These are phyloP conservation scores for Aphidius ervi DNA, from an alignment of 1,140 invertebrate species.

Conservation along the genomic window DNA sequence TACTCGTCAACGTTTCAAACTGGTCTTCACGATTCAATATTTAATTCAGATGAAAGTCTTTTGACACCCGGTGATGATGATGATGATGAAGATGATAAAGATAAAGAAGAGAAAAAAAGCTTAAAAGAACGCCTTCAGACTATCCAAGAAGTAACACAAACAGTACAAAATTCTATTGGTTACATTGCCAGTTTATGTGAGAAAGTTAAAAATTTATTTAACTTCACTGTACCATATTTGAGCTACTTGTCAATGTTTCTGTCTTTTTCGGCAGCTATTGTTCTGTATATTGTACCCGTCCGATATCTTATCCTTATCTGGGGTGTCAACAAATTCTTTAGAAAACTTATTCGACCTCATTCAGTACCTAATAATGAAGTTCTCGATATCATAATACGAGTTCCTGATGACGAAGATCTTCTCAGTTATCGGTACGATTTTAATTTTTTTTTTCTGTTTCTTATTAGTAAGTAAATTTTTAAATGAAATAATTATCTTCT, in stretches of 20 bases:
- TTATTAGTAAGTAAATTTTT: too few species aligned
- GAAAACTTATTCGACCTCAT: conserved; percentile 88
- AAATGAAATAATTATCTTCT: too few species aligned
- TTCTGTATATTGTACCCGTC: conserved; percentile 88
- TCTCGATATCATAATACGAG: conserved; percentile 89
- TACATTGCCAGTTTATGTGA: conserved; percentile 89
- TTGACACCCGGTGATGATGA: conserved; percentile 67
- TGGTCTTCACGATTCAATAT: conserved; percentile 33
- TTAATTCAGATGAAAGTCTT: conserved; percentile 39
- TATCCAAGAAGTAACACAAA: conserved; percentile 92
- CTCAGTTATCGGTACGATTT: conserved; percentile 58
- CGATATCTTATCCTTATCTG: conserved; percentile 91
- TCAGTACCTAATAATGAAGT: conserved; percentile 97
- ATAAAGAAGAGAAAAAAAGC: conserved; percentile 93
- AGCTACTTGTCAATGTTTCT: conserved; percentile 86
- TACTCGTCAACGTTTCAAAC: conserved; percentile 33
- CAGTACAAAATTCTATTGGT: conserved; percentile 91
- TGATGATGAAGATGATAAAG: conserved; percentile 78
- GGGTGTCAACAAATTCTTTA: conserved; percentile 96
- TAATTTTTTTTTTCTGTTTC: not conserved
- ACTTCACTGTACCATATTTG: conserved; percentile 95
- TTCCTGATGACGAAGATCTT: conserved; percentile 92
- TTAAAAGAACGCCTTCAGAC: conserved; percentile 89
- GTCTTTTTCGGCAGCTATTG: conserved; percentile 63
- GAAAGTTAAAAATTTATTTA: conserved; percentile 92